phyloP scores from a whole-genome alignment of 1,140 invertebrate genomes.

The Ditylenchus dipsaci region DNA sequence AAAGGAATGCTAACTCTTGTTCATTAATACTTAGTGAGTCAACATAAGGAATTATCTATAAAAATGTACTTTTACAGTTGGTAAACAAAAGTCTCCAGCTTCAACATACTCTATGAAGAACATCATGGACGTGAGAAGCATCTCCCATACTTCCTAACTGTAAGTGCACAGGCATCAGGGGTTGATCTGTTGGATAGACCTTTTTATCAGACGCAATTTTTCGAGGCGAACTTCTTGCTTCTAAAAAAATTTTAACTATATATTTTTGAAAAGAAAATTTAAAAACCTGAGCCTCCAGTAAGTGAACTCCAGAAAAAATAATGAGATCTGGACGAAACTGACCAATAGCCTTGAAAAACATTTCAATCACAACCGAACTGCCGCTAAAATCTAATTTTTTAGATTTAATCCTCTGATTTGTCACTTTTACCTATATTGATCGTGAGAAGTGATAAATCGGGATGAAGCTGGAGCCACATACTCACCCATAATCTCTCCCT shows the following conservation, averaged over 20 bases:
- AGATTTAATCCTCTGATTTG: neutral
- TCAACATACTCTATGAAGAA: conserved; percentile 57
- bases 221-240: conserved; percentile 53
- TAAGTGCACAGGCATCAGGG: conserved; percentile 59
- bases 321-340: conserved; percentile 59
- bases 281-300: conserved; percentile 60
- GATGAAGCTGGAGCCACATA: conserved; percentile 59
- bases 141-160: conserved; percentile 62
- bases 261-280: too few species aligned
- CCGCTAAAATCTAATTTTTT: conserved; percentile 39
- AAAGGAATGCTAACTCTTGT: conserved; percentile 60
- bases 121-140: conserved; percentile 52
- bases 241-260: conserved; percentile 38
- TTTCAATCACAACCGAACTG: conserved; percentile 57
- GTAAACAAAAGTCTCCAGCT: conserved; percentile 2
- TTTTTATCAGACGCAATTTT: conserved; percentile 55
- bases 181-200: conserved; percentile 54
- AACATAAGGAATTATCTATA: conserved; percentile 59
- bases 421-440: conserved; percentile 56
- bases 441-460: conserved; percentile 61
- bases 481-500: conserved; percentile 59
- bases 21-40: conserved; percentile 61
- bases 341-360: conserved; percentile 59
- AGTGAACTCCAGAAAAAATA: conserved; percentile 61
- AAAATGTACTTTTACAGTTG: neutral